Evolutionary conservation across 2,888 invertebrate species (phyloP).

Genomic region (Digitonthophagus gazella): DNA sequence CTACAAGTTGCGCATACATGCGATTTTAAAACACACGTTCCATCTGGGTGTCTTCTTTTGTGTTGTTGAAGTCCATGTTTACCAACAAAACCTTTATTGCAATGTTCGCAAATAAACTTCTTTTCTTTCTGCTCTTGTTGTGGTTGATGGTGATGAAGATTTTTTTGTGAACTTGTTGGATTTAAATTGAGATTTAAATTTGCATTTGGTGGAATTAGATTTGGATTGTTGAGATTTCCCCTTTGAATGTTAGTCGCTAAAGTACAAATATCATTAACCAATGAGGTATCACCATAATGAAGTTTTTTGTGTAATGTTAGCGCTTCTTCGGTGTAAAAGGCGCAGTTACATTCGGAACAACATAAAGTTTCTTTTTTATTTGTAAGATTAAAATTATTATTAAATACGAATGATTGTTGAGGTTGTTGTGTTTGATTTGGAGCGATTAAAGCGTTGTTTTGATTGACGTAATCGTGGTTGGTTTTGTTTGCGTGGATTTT

Average conservation of each 20-base stretch:
- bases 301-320: constrained; percentile 74
- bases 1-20: constrained; percentile 79
- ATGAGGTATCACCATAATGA: constrained; percentile 77
- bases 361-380: constrained; percentile 20
- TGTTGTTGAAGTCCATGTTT: constrained; percentile 81
- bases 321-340: constrained; percentile 70
- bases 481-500: constrained; percentile 66
- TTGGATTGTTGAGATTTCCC: constrained; percentile 16
- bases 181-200: background rate
- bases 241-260: constrained; percentile 73
- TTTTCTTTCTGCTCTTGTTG: constrained; percentile 58
- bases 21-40: constrained; percentile 74
- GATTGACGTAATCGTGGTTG: constrained; percentile 31
- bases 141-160: constrained; percentile 8
- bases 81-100: constrained; percentile 79
- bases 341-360: constrained; percentile 61
- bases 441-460: constrained; percentile 17
- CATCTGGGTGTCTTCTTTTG: constrained; percentile 71
- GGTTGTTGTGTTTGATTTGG: constrained; percentile 23
- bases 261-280: constrained; percentile 78
- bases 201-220: constrained; percentile 20
- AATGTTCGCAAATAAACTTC: constrained; percentile 62
- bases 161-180: constrained; percentile 6
- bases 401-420: constrained; percentile 27
- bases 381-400: constrained; percentile 23